Evolutionary conservation across 2,113 vertebrate species (phyloP), one percentile per base, ranked within the genome.

Genomic region (Dipodomys merriami): DNA sequence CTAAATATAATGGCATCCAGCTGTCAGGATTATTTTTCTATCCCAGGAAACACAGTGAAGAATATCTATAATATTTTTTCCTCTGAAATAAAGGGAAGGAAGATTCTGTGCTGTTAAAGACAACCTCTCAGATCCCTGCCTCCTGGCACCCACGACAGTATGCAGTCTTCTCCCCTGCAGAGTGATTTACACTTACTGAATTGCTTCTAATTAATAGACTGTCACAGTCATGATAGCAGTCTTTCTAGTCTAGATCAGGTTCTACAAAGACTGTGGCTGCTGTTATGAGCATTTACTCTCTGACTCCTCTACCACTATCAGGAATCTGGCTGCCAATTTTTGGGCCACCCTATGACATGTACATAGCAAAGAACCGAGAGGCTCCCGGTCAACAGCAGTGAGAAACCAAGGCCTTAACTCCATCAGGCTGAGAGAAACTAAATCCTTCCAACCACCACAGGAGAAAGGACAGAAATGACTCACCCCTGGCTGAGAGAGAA

Each of bases 31-130:
- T 35, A 60, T 53, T 76, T 86, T 74, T 76, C 67, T 18, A 33
- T 62, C 29, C 3, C 16, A 93, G 35, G 69, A 88, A 83, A 88
- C 20, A 69, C 35, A 90, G 33, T 74, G 29, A 83, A 74, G 68
- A 90, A 35, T 57, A 65, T 83, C 30, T 73, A 44, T 46, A 78
- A 35, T 71, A 25, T 35, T 60, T 91, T 94, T 94, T 65, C 53
- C 53, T 18, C 77, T 78, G 57, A 94, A 89, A 84, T 67, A 87
- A 81, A 60, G 27, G 60, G 6, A 68, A 84, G 27, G 23, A 89
- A 80, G 27, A 88, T 30, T 69, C 62, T 65, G 7, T 30, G 7
- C 7, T 85, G 2, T 30, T 44, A 39, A 10, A 46, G 35, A 88
- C 7, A 82, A 23, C 12, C 64, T 22, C 19, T 20, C 33, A 29